A percentile compares a stretch with the other conserved stretches of the same genome.
Evolutionary conservation across 2,797 vertebrate genomes (phyloP).

Genomic region (Gymnoscopelus braueri): DNA sequence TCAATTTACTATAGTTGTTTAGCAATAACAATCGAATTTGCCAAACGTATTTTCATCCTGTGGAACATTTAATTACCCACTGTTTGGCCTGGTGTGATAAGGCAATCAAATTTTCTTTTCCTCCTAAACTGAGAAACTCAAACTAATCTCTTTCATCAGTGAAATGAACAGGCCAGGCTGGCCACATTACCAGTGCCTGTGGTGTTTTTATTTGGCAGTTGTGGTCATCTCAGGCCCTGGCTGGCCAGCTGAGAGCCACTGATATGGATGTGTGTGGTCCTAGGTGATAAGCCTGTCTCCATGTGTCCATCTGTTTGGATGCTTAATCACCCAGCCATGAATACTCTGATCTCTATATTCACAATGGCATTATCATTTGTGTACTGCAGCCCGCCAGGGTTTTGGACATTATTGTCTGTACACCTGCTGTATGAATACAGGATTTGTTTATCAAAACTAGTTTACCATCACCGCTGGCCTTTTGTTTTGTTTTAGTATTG

Average conservation of each 20-base stretch:
- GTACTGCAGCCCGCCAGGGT: conserved; percentile 49
- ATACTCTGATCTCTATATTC: conserved; percentile 77
- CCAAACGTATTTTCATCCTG: conserved; percentile 22
- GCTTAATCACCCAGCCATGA: conserved; percentile 62
- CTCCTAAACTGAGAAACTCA: conserved; percentile 31
- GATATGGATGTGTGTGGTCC: conserved; percentile 77
- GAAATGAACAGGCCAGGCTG: conserved; percentile 52
- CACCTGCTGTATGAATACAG: conserved; percentile 20
- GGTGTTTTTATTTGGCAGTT: conserved; percentile 71
- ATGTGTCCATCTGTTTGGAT: conserved; percentile 66
- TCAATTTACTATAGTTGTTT: conserved; percentile 37
- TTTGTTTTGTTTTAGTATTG: conserved; percentile 26
- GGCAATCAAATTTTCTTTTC: conserved; percentile 30
- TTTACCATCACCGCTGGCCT: conserved; percentile 33
- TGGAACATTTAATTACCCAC: conserved; percentile 53
- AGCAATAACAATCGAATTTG: conserved; percentile 41
- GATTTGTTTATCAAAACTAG: conserved; percentile 56
- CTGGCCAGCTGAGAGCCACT: conserved; percentile 71
- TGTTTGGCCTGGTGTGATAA: conserved; percentile 56
- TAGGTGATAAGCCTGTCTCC: conserved; percentile 75
- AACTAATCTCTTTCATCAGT: conserved; percentile 65
- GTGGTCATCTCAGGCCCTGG: conserved; percentile 54
- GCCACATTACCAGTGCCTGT: conserved; percentile 58
- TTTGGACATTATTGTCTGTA: conserved; percentile 58
- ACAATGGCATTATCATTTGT: conserved; percentile 72